Conservation (phyloP, 2,113 vertebrate genomes). For the Narcine bancroftii region DNA sequence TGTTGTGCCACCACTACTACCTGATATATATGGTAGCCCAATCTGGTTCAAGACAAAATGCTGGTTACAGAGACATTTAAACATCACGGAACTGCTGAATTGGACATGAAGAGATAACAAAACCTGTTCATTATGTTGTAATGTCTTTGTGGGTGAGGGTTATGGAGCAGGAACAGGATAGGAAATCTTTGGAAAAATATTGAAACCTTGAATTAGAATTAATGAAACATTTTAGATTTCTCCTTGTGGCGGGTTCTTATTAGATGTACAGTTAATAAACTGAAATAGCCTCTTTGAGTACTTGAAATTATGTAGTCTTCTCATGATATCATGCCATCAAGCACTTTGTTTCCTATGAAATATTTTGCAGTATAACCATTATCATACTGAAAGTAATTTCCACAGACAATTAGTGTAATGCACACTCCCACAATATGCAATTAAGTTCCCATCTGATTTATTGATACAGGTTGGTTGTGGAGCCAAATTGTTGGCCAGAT, state of each 20-base stretch:
- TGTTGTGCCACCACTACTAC: constrained; percentile 40
- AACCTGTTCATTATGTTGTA: constrained; percentile 38
- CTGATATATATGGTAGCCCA: not conserved
- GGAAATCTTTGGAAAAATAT: not conserved
- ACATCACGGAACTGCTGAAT: constrained; percentile 2
- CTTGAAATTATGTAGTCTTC: not conserved
- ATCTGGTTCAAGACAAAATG: not conserved
- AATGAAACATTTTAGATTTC: not conserved
- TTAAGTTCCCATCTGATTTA: too few species aligned
- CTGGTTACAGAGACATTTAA: not conserved
- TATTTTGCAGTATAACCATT: too few species aligned
- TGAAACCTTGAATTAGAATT: constrained; percentile 1
- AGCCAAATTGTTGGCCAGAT: not conserved
- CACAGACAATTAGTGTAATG: too few species aligned
- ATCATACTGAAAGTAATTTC: not conserved
- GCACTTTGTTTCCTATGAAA: not conserved
- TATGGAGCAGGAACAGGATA: too few species aligned
- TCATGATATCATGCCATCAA: not conserved
- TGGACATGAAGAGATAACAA: constrained; percentile 40
- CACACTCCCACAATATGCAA: not conserved
- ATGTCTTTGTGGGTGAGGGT: not conserved
- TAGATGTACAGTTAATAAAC: not conserved
- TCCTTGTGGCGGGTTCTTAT: not conserved
- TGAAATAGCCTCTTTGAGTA: not conserved
- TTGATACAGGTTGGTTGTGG: too few species aligned